Evolutionary conservation across 2,888 invertebrate genomes (phyloP), one percentile per base, ranked within the genome.

Genomic region (Thereva nobilitata): DNA sequence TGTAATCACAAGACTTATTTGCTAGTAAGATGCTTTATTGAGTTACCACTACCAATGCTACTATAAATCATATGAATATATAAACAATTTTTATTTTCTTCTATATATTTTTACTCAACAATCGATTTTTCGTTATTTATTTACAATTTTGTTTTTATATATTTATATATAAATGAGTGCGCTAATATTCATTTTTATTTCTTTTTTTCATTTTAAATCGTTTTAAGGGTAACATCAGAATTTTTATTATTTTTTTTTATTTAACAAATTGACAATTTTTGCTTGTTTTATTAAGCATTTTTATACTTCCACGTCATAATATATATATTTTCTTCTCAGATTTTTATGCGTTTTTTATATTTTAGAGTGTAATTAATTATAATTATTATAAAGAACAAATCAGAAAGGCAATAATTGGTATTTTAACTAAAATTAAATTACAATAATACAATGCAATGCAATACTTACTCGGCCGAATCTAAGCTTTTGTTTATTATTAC

Each of bases 241-340:
- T 66, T 66, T 41, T 40, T 61, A 50, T 40, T 34, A 61, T 40
- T 9, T 50, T 23, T n/a, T 23, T 23, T 23, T 23, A 23, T 23
- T 59, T 61, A 61, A 61, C 61, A 61, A 61, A 61, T 61, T 61
- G 61, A 61, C 61, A 50, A 61, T 50, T 61, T 23, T 61, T 50
- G 50, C 50, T 61, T 50, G 23, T 45, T 61, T 49, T 23, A 23
- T 23, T 40, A 61, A 61, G 50, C 61, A 61, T 61, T 40, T 50
- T 50, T 61, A 5, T 40, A 7, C 34, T 55, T 38, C 55, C n/a
- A 55, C 23, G 23, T 23, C 23, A 23, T 49, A 12, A 9, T 41
- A 7, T 42, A 12, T 55, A 10, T 55, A 6, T 55, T 12, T 41
- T 40, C 41, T 10, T 40, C 10, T 12, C n/a, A 23, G 40, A 12